Base-by-base conservation (phyloP, 2,888 invertebrate genomes). In the Holacanthella duospinosa region DNA sequence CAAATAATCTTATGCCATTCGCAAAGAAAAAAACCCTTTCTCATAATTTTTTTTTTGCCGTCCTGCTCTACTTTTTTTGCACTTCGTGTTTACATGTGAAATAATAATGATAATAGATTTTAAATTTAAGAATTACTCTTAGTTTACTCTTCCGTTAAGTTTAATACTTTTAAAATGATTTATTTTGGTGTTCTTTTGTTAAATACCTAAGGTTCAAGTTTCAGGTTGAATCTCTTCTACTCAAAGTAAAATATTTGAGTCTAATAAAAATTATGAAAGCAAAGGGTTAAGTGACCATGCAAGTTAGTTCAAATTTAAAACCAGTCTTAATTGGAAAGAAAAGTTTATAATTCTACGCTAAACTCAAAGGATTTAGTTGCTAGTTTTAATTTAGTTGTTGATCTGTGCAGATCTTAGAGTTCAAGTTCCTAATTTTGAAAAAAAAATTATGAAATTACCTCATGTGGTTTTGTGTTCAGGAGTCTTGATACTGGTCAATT, bases 301-400 rank as follows among this genome's bases (percentile, higher is more conserved):
- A 36, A n/a, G 48, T 48, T n/a, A n/a, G n/a, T n/a, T n/a, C n/a
- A n/a, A n/a, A n/a, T n/a, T n/a, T 48, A 48, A 48, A 48, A 48
- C 48, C 48, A 48, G 48, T 48, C n/a, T 9, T 48, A n/a, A n/a
- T 21, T 48, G 19, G 48, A 48, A 48, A n/a, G 36, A 48, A 48
- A n/a, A 4, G 16, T 48, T 21, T 9, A 21, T 48, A 4, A 48
- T 4, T 4, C 21, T n/a, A 21, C 4, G n/a, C 48, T 48, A 16
- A 16, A 16, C 9, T 16, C 6, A 6, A 16, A 36, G 36, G 16
- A 6, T 48, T 9, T n/a, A 21, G 21, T 21, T 9, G 4, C 48
- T 48, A 48, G 48, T 48, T 48, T 48, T 48, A 48, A 48, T 9
- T 48, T 48, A 48, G 48, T 48, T 4, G 48, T 48, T 48, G 16